phyloP scores from a whole-genome alignment of 2,797 vertebrate genomes.

The Girardinus metallicus region DNA sequence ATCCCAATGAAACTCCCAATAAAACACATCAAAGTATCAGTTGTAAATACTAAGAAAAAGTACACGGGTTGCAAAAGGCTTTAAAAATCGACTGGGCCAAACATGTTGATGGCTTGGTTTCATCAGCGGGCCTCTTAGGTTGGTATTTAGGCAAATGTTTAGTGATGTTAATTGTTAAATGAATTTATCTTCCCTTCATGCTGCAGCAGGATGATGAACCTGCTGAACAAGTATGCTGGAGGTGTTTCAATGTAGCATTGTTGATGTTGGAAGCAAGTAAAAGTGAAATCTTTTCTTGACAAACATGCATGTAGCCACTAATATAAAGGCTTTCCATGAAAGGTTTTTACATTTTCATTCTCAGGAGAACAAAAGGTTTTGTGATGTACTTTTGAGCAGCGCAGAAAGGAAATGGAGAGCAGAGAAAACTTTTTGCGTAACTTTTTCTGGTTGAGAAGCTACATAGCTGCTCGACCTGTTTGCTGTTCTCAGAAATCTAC shows the following conservation, averaged over 20 bases:
- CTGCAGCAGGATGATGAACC: not conserved
- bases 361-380: not conserved
- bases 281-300: not conserved
- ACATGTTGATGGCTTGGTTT: not conserved
- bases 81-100: not conserved
- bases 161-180: not conserved
- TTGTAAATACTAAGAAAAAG: not conserved
- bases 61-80: not conserved
- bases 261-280: not conserved
- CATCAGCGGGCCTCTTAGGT: not conserved
- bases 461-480: conserved; percentile 51
- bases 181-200: not conserved
- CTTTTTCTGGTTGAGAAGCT: conserved; percentile 24
- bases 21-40: not conserved
- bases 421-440: not conserved
- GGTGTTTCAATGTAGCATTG: not conserved
- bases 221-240: not conserved
- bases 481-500: conserved; percentile 26
- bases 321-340: not conserved
- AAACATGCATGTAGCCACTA: not conserved
- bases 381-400: not conserved
- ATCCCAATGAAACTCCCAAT: not conserved
- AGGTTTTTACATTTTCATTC: not conserved
- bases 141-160: not conserved
- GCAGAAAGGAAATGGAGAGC: not conserved